Evolutionary conservation across 2,797 vertebrate species (phyloP), one percentile per base, ranked within the genome.

Genomic region (Tiaroga cobitis): DNA sequence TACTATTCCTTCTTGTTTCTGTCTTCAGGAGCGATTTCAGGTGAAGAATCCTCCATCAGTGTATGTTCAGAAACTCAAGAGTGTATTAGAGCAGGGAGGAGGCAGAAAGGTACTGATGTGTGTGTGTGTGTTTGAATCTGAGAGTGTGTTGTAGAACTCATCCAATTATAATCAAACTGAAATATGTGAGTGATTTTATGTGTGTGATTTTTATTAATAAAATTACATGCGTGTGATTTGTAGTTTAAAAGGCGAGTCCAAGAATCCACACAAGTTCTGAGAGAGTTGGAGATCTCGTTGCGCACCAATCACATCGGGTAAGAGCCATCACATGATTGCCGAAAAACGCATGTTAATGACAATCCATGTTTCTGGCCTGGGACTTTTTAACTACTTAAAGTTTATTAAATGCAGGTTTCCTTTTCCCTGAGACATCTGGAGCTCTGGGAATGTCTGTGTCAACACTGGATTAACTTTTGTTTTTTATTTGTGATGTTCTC

Each of bases 281-380:
- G 97, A 91, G 97, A 99, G 90, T 91, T 99, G 93, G 98, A 99
- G 93, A 99, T 97, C 86, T 99, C 98, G 87, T 91, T 99, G 90
- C 94, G 98, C 90, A 99, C 98, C 87, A 99, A 98, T 92, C 96
- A 98, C 86, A 99, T 99, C 0, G 98, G 98, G 98, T 99, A 85
- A 96, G 95, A 88, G 39, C 34, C 63, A 0, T 43, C 51, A 8
- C 65, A 18, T 59, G 46, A 54, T 41, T 34, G 54, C 18, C 74
- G 37, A 11, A n/a, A 51, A 76, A 51, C n/a, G 4, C 76, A 37
- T 7, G 9, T 56, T 56, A 76, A 13, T 61, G n/a, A 63, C 59
- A 76, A 34, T 61, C 7, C 34, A n/a, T 24, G 10, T 59, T 39
- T 56, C 76, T 43, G 11, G 19, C 21, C 6, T 75, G 49, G 54